A percentile compares a stretch with the other conserved stretches of the same genome.
Evolutionary conservation across 2,797 vertebrate species (phyloP).

Genomic region (Ibycter americanus): DNA sequence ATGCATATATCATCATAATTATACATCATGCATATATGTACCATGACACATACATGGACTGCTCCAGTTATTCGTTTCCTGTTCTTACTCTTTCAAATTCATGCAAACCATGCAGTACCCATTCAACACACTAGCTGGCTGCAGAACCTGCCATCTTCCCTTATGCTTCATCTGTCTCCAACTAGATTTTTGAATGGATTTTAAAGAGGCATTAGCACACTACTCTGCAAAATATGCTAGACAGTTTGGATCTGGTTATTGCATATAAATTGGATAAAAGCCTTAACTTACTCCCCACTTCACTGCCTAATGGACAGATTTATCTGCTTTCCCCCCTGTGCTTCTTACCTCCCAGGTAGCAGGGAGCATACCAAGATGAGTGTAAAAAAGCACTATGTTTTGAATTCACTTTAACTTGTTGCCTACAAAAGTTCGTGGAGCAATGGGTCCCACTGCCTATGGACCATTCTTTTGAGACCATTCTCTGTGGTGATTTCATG

Average conservation of each 20-base stretch:
- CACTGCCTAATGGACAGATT: background rate
- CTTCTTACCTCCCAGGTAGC: background rate
- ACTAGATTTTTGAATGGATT: background rate
- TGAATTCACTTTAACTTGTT: background rate
- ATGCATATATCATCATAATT: background rate
- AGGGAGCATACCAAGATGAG: background rate
- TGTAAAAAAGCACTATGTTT: background rate
- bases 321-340: background rate
- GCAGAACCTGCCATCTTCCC: background rate
- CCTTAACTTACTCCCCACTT: background rate
- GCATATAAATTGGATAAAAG: background rate
- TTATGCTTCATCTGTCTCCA: background rate
- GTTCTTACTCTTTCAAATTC: background rate
- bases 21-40: background rate
- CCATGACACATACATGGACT: rapidly evolving
- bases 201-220: background rate
- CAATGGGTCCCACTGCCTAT: background rate
- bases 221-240: background rate
- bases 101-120: background rate
- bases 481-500: background rate
- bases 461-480: background rate
- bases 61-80: background rate
- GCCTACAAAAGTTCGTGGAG: background rate
- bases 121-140: background rate
- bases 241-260: background rate